Evolutionary conservation across 1,140 invertebrate genomes (phyloP), one percentile per base, ranked within the genome.

Genomic region (Drosophila pandora): DNA sequence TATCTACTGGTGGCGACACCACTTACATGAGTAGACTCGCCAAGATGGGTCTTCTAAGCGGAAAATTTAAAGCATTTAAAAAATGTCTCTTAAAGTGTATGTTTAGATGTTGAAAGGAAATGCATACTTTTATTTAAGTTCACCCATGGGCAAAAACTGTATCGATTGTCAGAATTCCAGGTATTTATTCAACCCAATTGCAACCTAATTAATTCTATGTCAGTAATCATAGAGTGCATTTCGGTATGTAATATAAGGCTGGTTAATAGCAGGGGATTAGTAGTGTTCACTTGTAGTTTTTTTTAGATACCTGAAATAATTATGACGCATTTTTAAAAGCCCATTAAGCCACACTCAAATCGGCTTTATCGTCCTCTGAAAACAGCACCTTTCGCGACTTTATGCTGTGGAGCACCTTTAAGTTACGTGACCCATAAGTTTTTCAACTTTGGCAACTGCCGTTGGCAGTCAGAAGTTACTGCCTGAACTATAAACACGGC

Each of bases 401-500:
- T 37, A 50, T 37, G 21, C 55, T 21, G 25, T 7, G 7, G 17
- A 45, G 47, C 32, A 32, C 65, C 65, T 45, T 59, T 47, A 52
- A 71, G 48, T 37, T 45, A 71, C 68, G 68, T 71, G 68, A 70
- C 68, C 37, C 48, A 41, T 39, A 60, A 52, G 10, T 60, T 71
- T 37, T 52, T 21, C 37, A 58, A 71, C 68, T 70, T 70, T 59
- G 37, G 45, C 48, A 71, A 60, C 64, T 43, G 64, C 30, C 43
- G 10, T 30, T 57, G 67, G 55, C 65, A 71, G 54, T 22, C 39
- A 25, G 10, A 71, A 71, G 68, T 59, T 70, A 45, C 47, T 37
- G 23, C 12, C 45, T 21, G 6, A 52, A 71, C 54, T 52, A 70
- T 47, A 47, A 70, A 70, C 37, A 70, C 39, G 43, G 45, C 17